Evolutionary conservation across 2,888 invertebrate species (phyloP).

Genomic region (Drosophila flavopinicola): DNA sequence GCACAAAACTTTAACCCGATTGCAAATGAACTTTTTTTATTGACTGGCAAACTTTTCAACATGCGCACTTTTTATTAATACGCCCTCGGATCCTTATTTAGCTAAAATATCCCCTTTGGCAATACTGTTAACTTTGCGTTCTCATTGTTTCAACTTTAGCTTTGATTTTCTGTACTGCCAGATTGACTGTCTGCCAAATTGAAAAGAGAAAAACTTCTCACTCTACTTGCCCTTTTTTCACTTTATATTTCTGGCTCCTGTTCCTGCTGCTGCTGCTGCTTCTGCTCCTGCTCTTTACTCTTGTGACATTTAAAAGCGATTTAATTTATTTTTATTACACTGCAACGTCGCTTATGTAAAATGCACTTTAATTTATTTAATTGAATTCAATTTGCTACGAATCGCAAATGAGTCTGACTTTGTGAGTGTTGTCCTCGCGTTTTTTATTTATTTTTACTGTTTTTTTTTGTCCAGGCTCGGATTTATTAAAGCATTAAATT

Average conservation of each 20-base stretch:
- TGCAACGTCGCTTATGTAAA: conserved; percentile 57
- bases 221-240: not conserved
- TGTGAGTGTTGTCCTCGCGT: conserved; percentile 3
- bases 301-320: conserved; percentile 49
- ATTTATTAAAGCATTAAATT: conserved; percentile 76
- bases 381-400: conserved; percentile 70
- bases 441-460: not conserved
- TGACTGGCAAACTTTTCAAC: conserved; percentile 60
- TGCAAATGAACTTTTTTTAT: conserved; percentile 63
- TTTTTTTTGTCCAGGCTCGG: conserved; percentile 31
- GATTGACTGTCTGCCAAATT: conserved; percentile 54
- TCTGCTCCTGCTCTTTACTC: conserved; percentile 21
- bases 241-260: not conserved
- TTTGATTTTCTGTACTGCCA: conserved; percentile 58
- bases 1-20: conserved; percentile 36
- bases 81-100: conserved; percentile 49
- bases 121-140: conserved; percentile 40
- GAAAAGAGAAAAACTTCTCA: conserved; percentile 16
- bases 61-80: conserved; percentile 65
- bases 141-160: conserved; percentile 65
- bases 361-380: conserved; percentile 77
- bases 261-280: not conserved
- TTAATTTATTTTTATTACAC: conserved; percentile 56
- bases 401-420: conserved; percentile 48
- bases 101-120: conserved; percentile 17